Conservation (phyloP, 37 sponge, comb jelly and placozoan species). For the Tethya wilhelma region DNA sequence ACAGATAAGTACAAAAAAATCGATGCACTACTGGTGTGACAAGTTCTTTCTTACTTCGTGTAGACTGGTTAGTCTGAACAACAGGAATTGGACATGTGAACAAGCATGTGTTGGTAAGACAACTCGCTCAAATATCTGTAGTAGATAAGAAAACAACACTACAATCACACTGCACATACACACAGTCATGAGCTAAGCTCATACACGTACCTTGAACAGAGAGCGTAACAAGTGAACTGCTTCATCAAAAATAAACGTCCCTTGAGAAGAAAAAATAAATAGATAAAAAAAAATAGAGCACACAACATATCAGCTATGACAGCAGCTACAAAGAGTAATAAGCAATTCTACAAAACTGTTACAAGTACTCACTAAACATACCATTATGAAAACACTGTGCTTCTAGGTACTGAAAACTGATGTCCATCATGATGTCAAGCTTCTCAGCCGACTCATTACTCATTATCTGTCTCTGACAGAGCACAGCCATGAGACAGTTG, state of each 20-base stretch:
- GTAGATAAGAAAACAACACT: background rate
- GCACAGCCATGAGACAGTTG: background rate
- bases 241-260: background rate
- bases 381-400: too few relatives aligned
- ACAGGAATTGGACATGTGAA: constrained; percentile 83
- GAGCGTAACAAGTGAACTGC: background rate
- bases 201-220: background rate
- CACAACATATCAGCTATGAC: background rate
- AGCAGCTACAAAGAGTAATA: background rate
- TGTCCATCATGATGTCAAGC: constrained; percentile 69
- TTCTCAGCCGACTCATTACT: constrained; percentile 64
- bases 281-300: background rate
- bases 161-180: background rate
- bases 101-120: constrained; percentile 78
- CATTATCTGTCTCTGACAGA: constrained; percentile 41
- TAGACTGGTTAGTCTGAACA: constrained; percentile 73
- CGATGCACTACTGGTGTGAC: background rate
- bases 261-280: background rate
- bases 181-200: background rate
- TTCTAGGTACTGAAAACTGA: constrained; percentile 52
- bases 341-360: background rate
- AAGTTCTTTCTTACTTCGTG: constrained; percentile 29
- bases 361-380: background rate
- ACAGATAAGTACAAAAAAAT: constrained; percentile 1
- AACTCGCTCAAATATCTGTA: constrained; percentile 60